Percentiles rank a stretch among this genome's conserved stretches.
These are phyloP conservation scores for Oriolus oriolus DNA, from an alignment of 2,113 vertebrate genomes.

Conservation along the genomic window DNA sequence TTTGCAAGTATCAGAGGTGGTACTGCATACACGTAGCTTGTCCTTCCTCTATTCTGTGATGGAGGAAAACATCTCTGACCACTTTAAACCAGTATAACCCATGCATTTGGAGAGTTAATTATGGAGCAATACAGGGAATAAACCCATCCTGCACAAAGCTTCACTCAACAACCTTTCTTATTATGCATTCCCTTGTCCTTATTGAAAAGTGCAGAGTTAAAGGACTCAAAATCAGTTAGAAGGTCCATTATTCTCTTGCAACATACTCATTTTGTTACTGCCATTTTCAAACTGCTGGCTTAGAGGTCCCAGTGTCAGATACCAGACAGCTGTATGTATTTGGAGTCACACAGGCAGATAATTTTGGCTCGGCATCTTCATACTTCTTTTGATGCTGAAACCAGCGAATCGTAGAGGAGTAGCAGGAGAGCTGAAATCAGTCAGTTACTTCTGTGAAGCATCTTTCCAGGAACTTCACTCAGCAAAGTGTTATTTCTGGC, in stretches of 20 bases:
- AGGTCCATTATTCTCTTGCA: background rate
- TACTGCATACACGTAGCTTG: background rate
- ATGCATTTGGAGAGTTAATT: background rate
- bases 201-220: background rate
- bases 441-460: background rate
- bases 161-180: background rate
- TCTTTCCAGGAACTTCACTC: background rate
- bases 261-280: background rate
- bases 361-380: background rate
- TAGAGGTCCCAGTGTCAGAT: background rate
- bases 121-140: background rate
- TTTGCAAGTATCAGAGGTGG: background rate
- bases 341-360: background rate
- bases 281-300: background rate
- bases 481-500: conserved; percentile 8
- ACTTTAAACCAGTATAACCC: background rate
- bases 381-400: background rate
- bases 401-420: background rate
- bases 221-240: background rate
- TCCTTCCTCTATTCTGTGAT: background rate
- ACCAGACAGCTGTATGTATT: background rate
- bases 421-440: background rate
- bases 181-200: background rate
- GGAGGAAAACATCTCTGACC: background rate
- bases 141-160: background rate